Evolutionary conservation across 92 coral and sea anemone genomes (phyloP).

Genomic region (Palythoa caribaeorum): DNA sequence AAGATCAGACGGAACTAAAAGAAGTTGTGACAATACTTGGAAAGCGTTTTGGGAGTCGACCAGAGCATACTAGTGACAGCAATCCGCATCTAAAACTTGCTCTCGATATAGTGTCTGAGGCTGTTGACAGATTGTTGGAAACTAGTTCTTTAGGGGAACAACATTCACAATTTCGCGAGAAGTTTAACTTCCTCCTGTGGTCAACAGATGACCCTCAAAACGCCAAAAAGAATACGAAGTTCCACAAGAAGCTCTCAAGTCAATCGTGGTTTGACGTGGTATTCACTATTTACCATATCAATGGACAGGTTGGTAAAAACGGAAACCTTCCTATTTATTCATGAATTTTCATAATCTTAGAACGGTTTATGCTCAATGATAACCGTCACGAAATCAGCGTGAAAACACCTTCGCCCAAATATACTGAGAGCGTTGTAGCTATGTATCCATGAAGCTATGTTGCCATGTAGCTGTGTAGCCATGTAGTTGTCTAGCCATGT

Average conservation of each 20-base stretch:
- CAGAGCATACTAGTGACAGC: neutral
- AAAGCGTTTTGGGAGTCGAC: neutral
- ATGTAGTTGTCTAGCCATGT: too few relatives aligned
- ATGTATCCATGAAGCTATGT: too few relatives aligned
- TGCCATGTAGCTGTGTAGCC: too few relatives aligned
- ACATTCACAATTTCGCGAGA: neutral
- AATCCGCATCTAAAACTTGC: constrained; percentile 4
- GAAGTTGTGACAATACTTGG: neutral
- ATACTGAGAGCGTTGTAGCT: too few relatives aligned
- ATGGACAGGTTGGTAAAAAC: constrained; percentile 8
- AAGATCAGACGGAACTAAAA: neutral
- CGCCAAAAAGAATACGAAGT: neutral
- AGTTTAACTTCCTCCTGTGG: neutral
- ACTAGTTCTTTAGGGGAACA: neutral
- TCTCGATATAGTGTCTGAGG: constrained; percentile 7
- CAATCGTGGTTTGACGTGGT: constrained; percentile 19
- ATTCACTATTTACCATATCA: neutral
- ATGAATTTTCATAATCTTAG: too few relatives aligned
- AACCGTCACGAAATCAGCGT: too few relatives aligned
- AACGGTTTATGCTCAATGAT: too few relatives aligned
- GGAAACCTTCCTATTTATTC: neutral
- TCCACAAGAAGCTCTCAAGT: neutral
- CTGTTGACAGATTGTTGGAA: neutral
- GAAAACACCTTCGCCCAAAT: too few relatives aligned
- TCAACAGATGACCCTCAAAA: neutral